Evolutionary conservation across 2,797 vertebrate species (phyloP), one percentile per base, ranked within the genome.

Genomic region (Notolepis coatsorum): DNA sequence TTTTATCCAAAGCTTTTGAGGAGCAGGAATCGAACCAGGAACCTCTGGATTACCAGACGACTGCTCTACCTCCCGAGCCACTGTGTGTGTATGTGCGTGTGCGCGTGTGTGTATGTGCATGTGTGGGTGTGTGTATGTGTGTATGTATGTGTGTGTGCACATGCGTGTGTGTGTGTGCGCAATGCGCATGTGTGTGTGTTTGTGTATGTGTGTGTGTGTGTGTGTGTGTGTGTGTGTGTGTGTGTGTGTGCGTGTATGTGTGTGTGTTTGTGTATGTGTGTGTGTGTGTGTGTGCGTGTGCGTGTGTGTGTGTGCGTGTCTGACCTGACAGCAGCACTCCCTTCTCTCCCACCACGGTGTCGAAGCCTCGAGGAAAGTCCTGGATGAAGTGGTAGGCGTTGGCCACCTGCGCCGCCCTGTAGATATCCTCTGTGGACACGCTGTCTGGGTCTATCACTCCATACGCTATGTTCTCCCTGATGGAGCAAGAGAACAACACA

Each of bases 321-420:
- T 2, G 81, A 99, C 98, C 98, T 93, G 98, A 99, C 69, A 99
- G 91, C 55, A 99, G 86, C 51, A 97, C 70, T 2, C 98, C 98
- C 81, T 99, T 99, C 88, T 99, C 98, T 41, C 98, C 97, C 13
- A 99, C 98, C 59, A 98, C 25, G 0, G 98, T 99, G 83, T 95
- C 64, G 70, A 96, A 97, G 2, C 96, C 97, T 31, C 91, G 81
- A 1, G 97, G 98, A 77, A 99, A 99, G 21, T 50, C 67, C 65
- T 88, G 91, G 68, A 99, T 91, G 76, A 99, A 99, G 10, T 82
- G 71, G 7, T 92, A 90, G 5, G 97, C 96, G 0, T 99, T 99
- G 74, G 97, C 95, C 41, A 94, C 88, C 64, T 91, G 88, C 0
- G 98, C 97, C 31, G 93, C 97, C 31, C 73, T 92, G 73, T 93